Conservation (phyloP, 1,140 invertebrate genomes). For the Drosophila pseudoobscura region DNA sequence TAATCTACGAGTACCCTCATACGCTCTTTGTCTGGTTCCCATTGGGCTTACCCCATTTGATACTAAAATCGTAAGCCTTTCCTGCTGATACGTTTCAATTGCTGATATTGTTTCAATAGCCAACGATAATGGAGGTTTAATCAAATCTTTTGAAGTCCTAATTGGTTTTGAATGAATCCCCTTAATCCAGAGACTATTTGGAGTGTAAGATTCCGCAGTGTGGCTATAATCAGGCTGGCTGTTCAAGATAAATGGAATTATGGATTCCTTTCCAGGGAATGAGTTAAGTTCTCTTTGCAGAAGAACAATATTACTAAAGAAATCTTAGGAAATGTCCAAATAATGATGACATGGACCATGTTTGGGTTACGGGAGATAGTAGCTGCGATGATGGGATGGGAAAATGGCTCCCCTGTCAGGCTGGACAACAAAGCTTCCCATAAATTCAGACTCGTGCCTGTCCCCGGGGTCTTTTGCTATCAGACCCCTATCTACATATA, state of each 20-base stretch:
- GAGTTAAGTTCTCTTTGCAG: no score
- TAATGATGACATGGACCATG: constrained; percentile 1
- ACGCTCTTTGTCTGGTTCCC: not conserved
- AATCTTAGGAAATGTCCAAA: not conserved
- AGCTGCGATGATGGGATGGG: not conserved
- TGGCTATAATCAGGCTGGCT: constrained; percentile 14
- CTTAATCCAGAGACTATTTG: constrained; percentile 30
- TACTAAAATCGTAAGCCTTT: constrained; percentile 9
- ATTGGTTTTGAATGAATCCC: not conserved
- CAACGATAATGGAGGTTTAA: not conserved
- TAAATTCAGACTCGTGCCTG: constrained; percentile 68
- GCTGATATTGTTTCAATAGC: not conserved
- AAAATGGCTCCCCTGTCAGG: constrained; percentile 19
- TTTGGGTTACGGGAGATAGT: constrained; percentile 7
- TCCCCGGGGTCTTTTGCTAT: constrained; percentile 16
- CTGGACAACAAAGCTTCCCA: constrained; percentile 47
- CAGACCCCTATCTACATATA: constrained; percentile 36
- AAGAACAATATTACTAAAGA: not conserved
- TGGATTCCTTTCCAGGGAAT: no score
- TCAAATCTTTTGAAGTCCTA: not conserved
- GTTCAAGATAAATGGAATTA: constrained; percentile 1
- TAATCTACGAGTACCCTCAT: not conserved
- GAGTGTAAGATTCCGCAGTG: constrained; percentile 13
- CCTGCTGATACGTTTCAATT: not conserved
- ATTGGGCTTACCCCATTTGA: not conserved